A percentile compares a stretch with the other conserved stretches of the same genome.
Evolutionary conservation across 2,113 vertebrate genomes (phyloP).

Genomic region (Turnix velox): DNA sequence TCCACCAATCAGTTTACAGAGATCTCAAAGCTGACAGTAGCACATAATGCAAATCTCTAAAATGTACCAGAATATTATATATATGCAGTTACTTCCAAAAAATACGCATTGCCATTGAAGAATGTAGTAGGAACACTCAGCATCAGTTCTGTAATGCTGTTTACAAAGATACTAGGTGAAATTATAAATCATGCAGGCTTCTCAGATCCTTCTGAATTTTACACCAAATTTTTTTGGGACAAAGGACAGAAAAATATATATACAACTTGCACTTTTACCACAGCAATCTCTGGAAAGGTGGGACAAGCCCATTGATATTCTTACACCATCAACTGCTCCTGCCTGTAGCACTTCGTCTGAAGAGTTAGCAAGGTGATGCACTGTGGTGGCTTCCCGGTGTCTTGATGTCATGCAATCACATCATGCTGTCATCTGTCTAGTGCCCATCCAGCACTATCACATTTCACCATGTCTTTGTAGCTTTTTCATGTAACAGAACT

Average conservation of each 20-base stretch:
- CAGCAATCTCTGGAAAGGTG: neutral
- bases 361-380: neutral
- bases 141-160: neutral
- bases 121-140: neutral
- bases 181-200: neutral
- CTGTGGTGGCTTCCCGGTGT: neutral
- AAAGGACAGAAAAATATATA: neutral
- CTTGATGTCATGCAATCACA: neutral
- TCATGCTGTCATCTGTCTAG: neutral
- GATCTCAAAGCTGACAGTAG: neutral
- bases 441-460: neutral
- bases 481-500: constrained; percentile 1
- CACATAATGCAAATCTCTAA: neutral
- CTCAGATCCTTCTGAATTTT: neutral
- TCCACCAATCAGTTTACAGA: neutral
- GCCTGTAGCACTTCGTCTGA: neutral
- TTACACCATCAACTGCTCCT: neutral
- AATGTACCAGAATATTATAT: neutral
- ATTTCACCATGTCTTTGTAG: neutral
- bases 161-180: neutral
- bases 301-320: neutral
- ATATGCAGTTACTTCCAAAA: neutral
- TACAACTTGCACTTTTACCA: neutral
- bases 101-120: neutral
- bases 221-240: neutral